A percentile compares a stretch with the other conserved stretches of the same genome.
These are phyloP conservation scores for Kradibia gibbosae DNA, from an alignment of 1,140 invertebrate species.

Conservation along the genomic window DNA sequence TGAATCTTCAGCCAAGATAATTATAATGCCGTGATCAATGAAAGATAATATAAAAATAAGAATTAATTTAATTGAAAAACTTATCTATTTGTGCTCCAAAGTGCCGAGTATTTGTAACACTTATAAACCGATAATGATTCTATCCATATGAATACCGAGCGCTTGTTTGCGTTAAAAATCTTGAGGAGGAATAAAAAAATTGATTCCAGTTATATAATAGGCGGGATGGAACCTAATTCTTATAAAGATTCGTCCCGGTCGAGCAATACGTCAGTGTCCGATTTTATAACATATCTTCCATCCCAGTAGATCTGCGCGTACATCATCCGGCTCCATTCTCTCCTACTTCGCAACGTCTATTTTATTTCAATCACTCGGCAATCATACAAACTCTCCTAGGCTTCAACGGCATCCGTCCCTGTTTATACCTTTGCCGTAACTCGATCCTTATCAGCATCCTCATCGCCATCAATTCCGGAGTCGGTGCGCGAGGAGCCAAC, in stretches of 20 bases:
- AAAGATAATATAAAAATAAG: too few species aligned
- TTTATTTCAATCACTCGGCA: not conserved
- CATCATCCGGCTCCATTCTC: not conserved
- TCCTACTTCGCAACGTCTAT: not conserved
- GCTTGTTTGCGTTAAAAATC: too few species aligned
- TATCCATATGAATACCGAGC: too few species aligned
- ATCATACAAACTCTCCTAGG: not conserved
- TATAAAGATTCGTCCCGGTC: not conserved
- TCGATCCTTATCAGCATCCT: conserved; percentile 1
- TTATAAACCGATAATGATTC: too few species aligned
- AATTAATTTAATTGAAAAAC: too few species aligned
- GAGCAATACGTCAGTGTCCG: not conserved
- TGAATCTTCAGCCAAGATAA: too few species aligned
- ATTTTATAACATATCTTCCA: conserved; percentile 2
- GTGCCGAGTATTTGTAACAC: too few species aligned
- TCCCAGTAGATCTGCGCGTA: not conserved
- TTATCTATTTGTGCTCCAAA: too few species aligned
- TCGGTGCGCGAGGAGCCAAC: not conserved
- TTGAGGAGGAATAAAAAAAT: too few species aligned
- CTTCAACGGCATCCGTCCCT: not conserved
- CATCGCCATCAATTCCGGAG: conserved; percentile 19
- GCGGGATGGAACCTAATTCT: not conserved
- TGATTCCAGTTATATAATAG: too few species aligned
- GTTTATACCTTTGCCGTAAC: not conserved
- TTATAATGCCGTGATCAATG: too few species aligned